Evolutionary conservation across 2,113 vertebrate genomes (phyloP), one percentile per base, ranked within the genome.

Genomic region (Phocoena sinus): DNA sequence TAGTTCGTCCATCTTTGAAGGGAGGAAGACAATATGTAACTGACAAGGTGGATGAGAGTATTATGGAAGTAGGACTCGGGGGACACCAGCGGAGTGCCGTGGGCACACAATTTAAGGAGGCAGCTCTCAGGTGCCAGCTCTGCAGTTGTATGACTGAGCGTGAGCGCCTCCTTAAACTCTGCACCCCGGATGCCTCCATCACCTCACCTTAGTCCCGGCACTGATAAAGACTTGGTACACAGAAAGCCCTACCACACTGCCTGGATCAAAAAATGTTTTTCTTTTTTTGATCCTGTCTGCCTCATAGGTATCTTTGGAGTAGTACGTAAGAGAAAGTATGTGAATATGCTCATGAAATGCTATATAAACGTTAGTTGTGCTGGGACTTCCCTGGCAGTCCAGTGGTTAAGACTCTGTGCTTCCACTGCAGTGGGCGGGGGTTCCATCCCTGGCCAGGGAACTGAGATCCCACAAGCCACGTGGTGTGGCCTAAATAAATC

Each of bases 181-280:
- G 5, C 3, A 8, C 12, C 33, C 2, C 0, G 1, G 0, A 0
- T 25, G 0, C 7, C 25, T 47, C 21, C 14, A 25, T 71, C 33
- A 9, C 28, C 15, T 84, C 33, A 25, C n/a, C 87, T 70, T 18
- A 38, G 20, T 23, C 12, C 53, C 63, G 10, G 44, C 1, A 10
- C 31, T 50, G 20, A 76, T 50, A 14, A 83, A 84, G 23, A 36
- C 56, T 33, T 10, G 58, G 17, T 9, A 50, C 13, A 9, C 25
- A n/a, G 36, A 67, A 65, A 92, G 20, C 3, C 8, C 17, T 70
- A 17, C 26, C 10, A 56, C 5, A n/a, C 5, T 50, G 23, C 28
- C 44, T 36, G 23, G 15, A 18, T 62, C 60, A 73, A 63, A 41
- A 73, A 68, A n/a, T 14, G 1, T 44, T 70, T 60, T 63, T 68